Conservation (phyloP, 2,888 invertebrate genomes). For the Chironomus tentans region DNA sequence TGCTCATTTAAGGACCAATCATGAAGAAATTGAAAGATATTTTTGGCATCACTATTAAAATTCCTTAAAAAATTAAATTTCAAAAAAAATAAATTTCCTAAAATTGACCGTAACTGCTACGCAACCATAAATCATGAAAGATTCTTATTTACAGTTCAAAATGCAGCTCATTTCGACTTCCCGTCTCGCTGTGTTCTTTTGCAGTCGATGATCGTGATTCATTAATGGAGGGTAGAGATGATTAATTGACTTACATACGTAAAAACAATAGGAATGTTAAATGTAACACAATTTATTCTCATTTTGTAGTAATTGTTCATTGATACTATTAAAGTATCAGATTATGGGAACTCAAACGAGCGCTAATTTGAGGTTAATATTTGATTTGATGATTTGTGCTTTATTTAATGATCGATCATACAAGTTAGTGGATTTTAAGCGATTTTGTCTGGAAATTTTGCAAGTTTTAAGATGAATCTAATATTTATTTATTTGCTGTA, state of each 20-base stretch:
- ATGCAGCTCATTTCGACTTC: neutral
- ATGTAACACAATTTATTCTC: neutral
- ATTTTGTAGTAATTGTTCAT: neutral
- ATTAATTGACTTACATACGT: neutral
- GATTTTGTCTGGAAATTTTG: too few species aligned
- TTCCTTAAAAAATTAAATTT: neutral
- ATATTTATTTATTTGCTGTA: too few species aligned
- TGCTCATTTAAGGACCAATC: neutral
- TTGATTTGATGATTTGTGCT: too few species aligned
- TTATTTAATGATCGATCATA: too few species aligned
- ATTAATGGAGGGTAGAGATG: neutral
- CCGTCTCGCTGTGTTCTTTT: too few species aligned
- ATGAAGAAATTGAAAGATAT: neutral
- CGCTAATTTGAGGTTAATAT: slow-evolving; percentile 20
- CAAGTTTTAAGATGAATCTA: too few species aligned
- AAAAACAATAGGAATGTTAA: neutral
- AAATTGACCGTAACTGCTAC: neutral
- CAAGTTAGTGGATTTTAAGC: too few species aligned
- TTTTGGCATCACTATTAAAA: neutral
- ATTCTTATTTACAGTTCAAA: neutral
- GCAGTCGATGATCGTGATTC: too few species aligned
- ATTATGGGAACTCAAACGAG: neutral
- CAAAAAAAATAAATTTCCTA: neutral
- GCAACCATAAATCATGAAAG: neutral
- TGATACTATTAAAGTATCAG: neutral